A percentile compares a stretch with the other conserved stretches of the same genome.
Conservation (phyloP, 1,140 invertebrate genomes). For the Apocrypta bakeri region DNA sequence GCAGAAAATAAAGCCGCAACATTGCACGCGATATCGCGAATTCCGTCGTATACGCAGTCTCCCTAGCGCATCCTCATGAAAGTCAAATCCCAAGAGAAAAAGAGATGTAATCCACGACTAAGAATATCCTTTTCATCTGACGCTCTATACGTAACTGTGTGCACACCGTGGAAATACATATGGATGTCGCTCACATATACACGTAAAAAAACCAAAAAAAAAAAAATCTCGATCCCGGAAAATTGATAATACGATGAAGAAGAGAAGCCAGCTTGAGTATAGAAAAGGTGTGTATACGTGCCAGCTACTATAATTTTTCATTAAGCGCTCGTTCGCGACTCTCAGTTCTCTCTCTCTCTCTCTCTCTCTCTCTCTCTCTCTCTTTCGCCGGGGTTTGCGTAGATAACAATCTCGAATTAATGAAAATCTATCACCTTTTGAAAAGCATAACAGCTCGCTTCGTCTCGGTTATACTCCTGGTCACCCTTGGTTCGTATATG, state of each 20-base stretch:
- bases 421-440: conserved; percentile 50
- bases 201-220: background rate
- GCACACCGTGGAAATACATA: background rate
- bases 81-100: conserved; percentile 25
- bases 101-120: conserved; percentile 31
- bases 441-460: conserved; percentile 40
- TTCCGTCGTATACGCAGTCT: background rate
- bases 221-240: background rate
- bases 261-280: background rate
- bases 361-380: too few species aligned
- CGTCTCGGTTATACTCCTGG: background rate
- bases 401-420: conserved; percentile 50
- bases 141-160: background rate
- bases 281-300: background rate
- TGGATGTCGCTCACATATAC: background rate
- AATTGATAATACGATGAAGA: conserved; percentile 35
- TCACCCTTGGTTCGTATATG: background rate
- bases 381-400: background rate
- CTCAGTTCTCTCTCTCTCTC: background rate
- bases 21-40: background rate
- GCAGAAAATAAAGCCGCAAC: background rate
- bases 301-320: conserved; percentile 40
- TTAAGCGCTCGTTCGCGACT: conserved; percentile 10
- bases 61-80: background rate
- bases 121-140: conserved; percentile 22